Conservation (phyloP, 2,797 vertebrate species). For the Trachops cirrhosus region DNA sequence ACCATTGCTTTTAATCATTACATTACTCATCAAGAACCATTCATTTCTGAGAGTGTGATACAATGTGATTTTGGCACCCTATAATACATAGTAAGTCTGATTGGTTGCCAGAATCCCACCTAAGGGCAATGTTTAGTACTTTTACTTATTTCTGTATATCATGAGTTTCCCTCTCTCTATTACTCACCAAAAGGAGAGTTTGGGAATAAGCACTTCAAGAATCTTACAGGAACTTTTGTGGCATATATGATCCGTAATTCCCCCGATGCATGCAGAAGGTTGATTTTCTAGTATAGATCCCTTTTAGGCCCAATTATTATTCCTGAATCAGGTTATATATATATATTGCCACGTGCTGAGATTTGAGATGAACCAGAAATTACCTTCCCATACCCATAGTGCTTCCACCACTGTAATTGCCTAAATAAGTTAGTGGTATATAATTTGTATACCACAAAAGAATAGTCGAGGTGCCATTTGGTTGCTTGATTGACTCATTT, state of each 20-base stretch:
- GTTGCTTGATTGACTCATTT: neutral
- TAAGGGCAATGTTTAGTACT: neutral
- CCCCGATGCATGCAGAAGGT: neutral
- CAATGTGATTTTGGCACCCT: constrained; percentile 48
- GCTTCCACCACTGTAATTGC: neutral
- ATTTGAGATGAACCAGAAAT: neutral
- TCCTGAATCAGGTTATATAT: neutral
- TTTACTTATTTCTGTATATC: neutral
- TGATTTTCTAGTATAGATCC: neutral
- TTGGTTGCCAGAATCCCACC: constrained; percentile 23
- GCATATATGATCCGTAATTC: neutral
- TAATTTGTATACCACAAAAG: neutral
- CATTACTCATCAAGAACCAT: neutral
- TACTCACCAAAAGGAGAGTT: neutral
- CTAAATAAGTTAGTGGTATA: neutral
- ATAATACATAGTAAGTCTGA: constrained; percentile 73
- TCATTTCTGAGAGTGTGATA: constrained; percentile 82
- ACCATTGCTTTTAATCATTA: neutral
- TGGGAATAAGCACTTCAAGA: neutral
- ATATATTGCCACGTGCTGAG: neutral
- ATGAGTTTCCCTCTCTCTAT: neutral
- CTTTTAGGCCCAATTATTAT: neutral
- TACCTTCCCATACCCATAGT: neutral
- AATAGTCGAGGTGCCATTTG: neutral
- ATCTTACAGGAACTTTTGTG: neutral